These are phyloP conservation scores for Julus scandinavius DNA, from an alignment of 2,888 invertebrate genomes.

Conservation along the genomic window DNA sequence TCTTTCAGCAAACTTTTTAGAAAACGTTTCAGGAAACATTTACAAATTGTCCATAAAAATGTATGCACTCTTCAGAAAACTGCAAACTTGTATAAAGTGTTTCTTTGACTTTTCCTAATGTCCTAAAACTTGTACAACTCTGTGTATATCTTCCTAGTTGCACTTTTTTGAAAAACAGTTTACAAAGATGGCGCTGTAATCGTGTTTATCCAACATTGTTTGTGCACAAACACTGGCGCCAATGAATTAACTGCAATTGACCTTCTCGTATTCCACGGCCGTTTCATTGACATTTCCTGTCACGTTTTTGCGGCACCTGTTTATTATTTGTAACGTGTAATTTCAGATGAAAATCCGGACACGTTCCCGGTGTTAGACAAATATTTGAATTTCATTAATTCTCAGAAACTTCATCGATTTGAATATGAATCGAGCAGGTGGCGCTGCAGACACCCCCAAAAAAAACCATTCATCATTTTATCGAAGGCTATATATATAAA, in stretches of 20 bases:
- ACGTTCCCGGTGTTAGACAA: neutral
- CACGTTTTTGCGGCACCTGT: neutral
- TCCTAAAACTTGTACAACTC: too few species aligned
- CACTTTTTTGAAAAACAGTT: too few species aligned
- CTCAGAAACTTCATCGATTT: neutral
- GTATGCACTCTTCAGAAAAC: too few species aligned
- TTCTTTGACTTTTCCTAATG: too few species aligned
- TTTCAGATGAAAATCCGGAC: neutral
- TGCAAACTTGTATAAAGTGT: too few species aligned
- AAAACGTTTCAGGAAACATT: too few species aligned
- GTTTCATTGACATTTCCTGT: neutral
- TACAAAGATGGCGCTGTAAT: too few species aligned
- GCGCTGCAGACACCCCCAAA: neutral
- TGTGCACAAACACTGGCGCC: too few species aligned
- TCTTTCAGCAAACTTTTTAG: too few species aligned
- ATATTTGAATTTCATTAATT: slow-evolving; percentile 6
- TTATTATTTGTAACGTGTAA: neutral
- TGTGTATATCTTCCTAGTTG: too few species aligned
- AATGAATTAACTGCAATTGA: neutral
- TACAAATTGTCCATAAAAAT: too few species aligned
- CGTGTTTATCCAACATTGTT: too few species aligned
- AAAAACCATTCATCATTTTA: neutral
- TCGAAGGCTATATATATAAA: neutral
- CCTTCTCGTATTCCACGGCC: neutral
- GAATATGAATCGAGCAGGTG: neutral